phyloP scores from a whole-genome alignment of 2,113 vertebrate genomes.

The Bungarus multicinctus region DNA sequence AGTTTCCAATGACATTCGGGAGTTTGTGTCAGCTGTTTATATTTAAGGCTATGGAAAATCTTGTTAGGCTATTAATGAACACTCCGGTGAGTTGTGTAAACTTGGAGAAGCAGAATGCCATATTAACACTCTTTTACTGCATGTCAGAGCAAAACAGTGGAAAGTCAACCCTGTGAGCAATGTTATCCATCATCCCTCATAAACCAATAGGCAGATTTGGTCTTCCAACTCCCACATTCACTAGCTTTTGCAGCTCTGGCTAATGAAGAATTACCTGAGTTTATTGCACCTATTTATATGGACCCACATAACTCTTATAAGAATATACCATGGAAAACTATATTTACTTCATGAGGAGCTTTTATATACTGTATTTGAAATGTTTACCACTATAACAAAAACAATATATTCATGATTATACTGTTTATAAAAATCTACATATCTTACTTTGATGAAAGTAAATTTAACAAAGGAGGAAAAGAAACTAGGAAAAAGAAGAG shows the following conservation, averaged over 20 bases:
- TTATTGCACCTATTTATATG: neutral
- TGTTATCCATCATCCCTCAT: neutral
- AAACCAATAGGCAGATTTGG: neutral
- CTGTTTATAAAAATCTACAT: neutral
- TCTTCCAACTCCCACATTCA: neutral
- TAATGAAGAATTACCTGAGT: neutral
- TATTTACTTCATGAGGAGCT: neutral
- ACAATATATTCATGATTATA: neutral
- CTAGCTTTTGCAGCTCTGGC: neutral
- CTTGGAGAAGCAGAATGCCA: neutral
- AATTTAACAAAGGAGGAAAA: neutral
- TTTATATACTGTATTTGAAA: neutral
- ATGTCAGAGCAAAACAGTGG: neutral
- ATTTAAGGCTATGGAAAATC: slow-evolving; percentile 18
- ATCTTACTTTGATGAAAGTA: neutral
- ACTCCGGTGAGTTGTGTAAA: neutral
- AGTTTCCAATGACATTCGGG: neutral
- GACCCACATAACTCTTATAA: neutral
- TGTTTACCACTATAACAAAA: neutral
- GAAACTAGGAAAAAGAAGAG: neutral
- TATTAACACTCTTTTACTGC: neutral
- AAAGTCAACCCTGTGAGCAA: neutral
- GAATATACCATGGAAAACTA: neutral
- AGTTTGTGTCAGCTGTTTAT: slow-evolving; percentile 10
- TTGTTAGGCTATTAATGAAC: neutral